Evolutionary conservation across 2,113 vertebrate species (phyloP).

Genomic region (Carassius carassius): DNA sequence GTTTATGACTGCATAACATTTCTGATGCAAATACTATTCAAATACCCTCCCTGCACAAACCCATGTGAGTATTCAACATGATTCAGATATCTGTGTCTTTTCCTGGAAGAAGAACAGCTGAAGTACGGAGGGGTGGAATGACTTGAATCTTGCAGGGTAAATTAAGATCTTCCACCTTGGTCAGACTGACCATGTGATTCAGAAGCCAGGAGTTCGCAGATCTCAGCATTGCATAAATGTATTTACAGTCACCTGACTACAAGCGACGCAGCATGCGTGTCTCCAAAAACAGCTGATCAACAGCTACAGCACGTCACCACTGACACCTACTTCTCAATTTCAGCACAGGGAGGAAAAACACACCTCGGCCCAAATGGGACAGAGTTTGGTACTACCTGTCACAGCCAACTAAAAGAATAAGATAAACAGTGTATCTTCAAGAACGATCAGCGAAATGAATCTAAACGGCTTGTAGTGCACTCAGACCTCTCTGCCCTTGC

Average conservation of each 20-base stretch:
- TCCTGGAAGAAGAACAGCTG: neutral
- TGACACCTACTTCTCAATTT: slow-evolving; percentile 38
- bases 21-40: neutral
- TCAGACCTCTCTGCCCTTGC: neutral
- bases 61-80: neutral
- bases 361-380: slow-evolving; percentile 11
- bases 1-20: neutral
- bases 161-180: neutral
- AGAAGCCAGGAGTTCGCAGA: neutral
- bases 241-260: slow-evolving; percentile 40
- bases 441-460: neutral
- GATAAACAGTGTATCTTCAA: neutral
- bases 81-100: neutral
- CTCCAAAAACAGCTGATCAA: slow-evolving; percentile 32
- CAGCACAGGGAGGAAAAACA: neutral
- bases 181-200: neutral
- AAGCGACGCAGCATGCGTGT: slow-evolving; percentile 25
- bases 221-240: slow-evolving; percentile 24
- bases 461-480: neutral
- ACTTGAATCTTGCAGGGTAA: slow-evolving; percentile 4
- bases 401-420: neutral
- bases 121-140: neutral
- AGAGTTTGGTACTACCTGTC: neutral
- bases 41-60: neutral
- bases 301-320: slow-evolving; percentile 1